phyloP scores from a whole-genome alignment of 2,113 vertebrate genomes.

The Clarias macrocephalus region DNA sequence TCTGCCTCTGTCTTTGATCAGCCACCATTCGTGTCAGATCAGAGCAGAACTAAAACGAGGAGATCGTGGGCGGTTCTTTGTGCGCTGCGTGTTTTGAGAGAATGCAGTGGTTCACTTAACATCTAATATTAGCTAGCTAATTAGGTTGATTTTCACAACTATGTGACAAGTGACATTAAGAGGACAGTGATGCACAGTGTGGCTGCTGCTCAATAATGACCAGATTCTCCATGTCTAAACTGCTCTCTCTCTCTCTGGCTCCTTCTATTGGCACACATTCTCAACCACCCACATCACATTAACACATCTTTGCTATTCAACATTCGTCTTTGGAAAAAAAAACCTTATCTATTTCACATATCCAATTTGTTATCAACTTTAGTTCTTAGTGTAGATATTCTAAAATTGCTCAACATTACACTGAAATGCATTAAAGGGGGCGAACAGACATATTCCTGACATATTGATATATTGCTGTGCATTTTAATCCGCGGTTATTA shows the following conservation, averaged over 20 bases:
- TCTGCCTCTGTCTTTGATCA: neutral
- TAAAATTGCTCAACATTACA: neutral
- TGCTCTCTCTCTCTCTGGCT: neutral
- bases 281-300: too few species aligned
- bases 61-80: neutral
- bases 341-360: neutral
- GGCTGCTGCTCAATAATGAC: neutral
- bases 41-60: neutral
- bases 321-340: neutral
- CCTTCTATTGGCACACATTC: neutral
- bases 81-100: neutral
- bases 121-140: neutral
- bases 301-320: neutral
- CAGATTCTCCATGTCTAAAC: neutral
- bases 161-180: constrained; percentile 11
- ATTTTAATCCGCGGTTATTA: neutral
- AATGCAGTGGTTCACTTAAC: neutral
- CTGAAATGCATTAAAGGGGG: neutral
- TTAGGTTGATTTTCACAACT: neutral
- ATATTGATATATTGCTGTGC: neutral
- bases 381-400: neutral
- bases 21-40: too few species aligned
- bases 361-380: neutral
- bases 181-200: neutral
- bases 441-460: neutral